Evolutionary conservation across 2,888 invertebrate species (phyloP), one percentile per base, ranked within the genome.

Genomic region (Lasioglossum figueresi): DNA sequence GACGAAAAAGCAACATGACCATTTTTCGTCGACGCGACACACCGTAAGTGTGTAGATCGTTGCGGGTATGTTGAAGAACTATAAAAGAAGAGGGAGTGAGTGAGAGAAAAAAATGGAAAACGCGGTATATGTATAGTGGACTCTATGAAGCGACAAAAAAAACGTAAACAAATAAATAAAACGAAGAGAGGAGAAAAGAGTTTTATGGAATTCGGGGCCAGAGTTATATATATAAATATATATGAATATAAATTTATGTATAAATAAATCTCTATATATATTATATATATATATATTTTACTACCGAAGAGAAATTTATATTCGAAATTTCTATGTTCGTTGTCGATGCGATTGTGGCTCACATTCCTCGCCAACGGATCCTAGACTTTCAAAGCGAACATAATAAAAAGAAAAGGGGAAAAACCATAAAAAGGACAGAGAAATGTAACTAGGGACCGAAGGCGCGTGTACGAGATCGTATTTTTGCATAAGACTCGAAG

Each of bases 251-350:
- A 84, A 82, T 82, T 78, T 72, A 87, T 87, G 70, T 82, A 79
- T 87, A 82, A 76, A 85, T 84, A 85, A 70, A 80, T 77, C 71
- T 77, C 63, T 80, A 40, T 70, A 70, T 70, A 70, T 70, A 70
- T 70, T 70, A 89, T 89, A 92, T 83, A 92, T 91, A 92, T 92
- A 94, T 94, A 94, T 94, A 93, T 94, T 95, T 94, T 94, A 94
- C 91, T 94, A 94, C 93, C 93, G 94, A 76, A 85, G 75, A 85
- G 72, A 95, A 94, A 95, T 94, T 94, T 94, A 94, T 94, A 95
- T 93, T 94, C 93, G 91, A 95, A 94, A 94, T 94, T 95, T 94
- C 92, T 94, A 94, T 91, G 92, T 94, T 88, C 92, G 93, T 94
- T 94, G 92, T 91, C 92, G 92, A 90, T 92, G 91, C 91, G 92